Percentiles rank a stretch among this genome's conserved stretches.
Conservation (phyloP, 2,797 vertebrate genomes). For the Sebastes steindachneri region DNA sequence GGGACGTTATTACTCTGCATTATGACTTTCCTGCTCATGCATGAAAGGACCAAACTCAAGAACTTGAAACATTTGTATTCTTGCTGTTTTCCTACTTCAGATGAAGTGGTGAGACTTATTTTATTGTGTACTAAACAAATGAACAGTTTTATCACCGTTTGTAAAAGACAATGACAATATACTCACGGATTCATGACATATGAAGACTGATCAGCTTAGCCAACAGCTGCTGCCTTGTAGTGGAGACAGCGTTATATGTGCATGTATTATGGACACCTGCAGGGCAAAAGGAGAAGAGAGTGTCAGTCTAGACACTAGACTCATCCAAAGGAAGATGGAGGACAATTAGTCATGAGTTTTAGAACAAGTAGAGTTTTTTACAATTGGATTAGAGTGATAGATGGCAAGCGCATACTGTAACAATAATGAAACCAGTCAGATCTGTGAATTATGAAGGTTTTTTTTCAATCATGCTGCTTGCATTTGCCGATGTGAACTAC, state of each 20-base stretch:
- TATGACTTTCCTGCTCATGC: background rate
- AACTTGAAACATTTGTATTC: background rate
- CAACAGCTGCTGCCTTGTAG: background rate
- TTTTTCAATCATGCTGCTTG: conserved; percentile 12
- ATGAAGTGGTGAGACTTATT: background rate
- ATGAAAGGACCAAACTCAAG: background rate
- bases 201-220: conserved; percentile 7
- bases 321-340: background rate
- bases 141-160: background rate
- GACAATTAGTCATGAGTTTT: conserved; percentile 10
- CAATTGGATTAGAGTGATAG: conserved; percentile 24
- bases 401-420: conserved; percentile 9
- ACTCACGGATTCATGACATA: background rate
- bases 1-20: background rate
- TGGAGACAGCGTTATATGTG: conserved; percentile 6
- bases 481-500: conserved; percentile 3
- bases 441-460: conserved; percentile 12
- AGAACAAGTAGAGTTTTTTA: background rate
- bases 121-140: background rate
- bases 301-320: background rate
- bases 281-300: conserved; percentile 7
- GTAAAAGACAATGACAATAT: background rate
- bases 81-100: background rate
- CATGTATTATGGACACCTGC: conserved; percentile 2
- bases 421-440: conserved; percentile 16